A percentile compares a stretch with the other conserved stretches of the same genome.
Conservation (phyloP, 53 echinoderm and acorn worm genomes). For the Pentamera pediparva region DNA sequence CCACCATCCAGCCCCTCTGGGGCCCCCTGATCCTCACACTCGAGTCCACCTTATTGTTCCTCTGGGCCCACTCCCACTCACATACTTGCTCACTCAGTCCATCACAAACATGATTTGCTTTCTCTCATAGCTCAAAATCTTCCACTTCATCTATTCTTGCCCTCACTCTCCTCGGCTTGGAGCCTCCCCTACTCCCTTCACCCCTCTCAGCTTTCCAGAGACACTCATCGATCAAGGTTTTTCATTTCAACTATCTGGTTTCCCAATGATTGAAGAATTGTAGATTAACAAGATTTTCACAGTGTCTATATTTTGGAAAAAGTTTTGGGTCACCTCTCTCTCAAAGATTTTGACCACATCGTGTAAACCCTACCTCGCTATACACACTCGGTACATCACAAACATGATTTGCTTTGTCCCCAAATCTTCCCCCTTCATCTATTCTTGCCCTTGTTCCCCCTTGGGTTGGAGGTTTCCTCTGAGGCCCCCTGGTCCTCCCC, state of each 20-base stretch:
- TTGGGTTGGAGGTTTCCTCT: not conserved
- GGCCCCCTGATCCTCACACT: too few relatives aligned
- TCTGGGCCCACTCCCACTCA: constrained; percentile 51
- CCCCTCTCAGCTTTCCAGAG: too few relatives aligned
- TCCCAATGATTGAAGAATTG: too few relatives aligned
- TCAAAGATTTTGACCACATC: not conserved
- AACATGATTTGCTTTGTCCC: not conserved
- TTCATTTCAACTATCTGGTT: too few relatives aligned
- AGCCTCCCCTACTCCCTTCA: too few relatives aligned
- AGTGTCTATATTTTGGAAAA: too few relatives aligned
- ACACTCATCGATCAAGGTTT: too few relatives aligned
- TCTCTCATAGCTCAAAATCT: not conserved
- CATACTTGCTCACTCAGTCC: too few relatives aligned
- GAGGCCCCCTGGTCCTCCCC: not conserved
- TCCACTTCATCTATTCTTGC: not conserved
- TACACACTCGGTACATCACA: too few relatives aligned
- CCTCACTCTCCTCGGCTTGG: not conserved
- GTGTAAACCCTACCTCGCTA: not conserved
- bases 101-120: not conserved
- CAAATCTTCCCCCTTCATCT: not conserved
- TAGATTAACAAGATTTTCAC: too few relatives aligned
- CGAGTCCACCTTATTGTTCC: constrained; percentile 22
- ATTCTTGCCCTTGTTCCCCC: not conserved
- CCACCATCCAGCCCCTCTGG: not conserved
- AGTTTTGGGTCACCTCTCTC: not conserved